phyloP scores from a whole-genome alignment of 2,113 vertebrate genomes.

The Onychorhynchus coronatus region DNA sequence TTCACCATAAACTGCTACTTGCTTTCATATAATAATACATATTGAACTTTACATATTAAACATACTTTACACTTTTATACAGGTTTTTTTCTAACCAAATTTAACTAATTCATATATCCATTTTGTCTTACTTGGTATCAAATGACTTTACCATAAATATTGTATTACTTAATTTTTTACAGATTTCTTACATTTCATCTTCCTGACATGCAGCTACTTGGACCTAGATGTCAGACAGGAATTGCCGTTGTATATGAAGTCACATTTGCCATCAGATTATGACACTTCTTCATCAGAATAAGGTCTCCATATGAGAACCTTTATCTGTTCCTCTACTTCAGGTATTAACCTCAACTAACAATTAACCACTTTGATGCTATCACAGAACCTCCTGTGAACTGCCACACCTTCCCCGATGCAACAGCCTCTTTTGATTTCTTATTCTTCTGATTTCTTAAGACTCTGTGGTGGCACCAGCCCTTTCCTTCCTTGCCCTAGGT shows the following conservation, averaged over 20 bases:
- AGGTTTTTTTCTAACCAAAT: not conserved
- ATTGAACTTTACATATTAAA: not conserved
- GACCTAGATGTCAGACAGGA: not conserved
- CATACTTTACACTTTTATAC: not conserved
- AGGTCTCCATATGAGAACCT: not conserved
- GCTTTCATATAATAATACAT: not conserved
- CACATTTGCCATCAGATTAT: not conserved
- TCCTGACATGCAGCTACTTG: not conserved
- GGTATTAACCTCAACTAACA: not conserved
- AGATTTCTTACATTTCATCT: not conserved
- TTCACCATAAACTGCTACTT: not conserved
- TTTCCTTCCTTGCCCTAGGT: not conserved
- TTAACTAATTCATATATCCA: not conserved
- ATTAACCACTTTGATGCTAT: not conserved
- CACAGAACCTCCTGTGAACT: not conserved
- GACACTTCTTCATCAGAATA: not conserved
- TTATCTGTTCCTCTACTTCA: not conserved
- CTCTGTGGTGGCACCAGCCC: not conserved
- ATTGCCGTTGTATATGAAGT: not conserved
- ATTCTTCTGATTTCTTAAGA: not conserved
- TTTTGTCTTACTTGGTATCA: not conserved
- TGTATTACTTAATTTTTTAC: not conserved
- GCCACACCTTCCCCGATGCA: not conserved
- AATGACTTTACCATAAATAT: not conserved
- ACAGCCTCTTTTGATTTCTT: not conserved